Evolutionary conservation across 2,797 vertebrate species (phyloP).

Genomic region (Pipistrellus nathusii): DNA sequence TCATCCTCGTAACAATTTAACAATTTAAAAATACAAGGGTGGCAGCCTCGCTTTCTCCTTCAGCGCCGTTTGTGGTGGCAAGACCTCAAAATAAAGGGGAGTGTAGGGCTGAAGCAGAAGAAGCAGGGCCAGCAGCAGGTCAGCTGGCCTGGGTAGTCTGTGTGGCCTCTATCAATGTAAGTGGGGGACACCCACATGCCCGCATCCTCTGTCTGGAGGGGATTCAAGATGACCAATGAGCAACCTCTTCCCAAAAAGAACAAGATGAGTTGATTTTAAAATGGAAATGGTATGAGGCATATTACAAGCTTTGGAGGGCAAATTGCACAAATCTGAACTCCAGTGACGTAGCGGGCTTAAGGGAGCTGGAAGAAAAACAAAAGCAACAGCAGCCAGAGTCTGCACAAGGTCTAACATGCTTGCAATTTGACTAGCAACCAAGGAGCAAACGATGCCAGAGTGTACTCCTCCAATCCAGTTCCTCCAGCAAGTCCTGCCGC

Average conservation of each 20-base stretch:
- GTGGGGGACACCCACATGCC: conserved; percentile 44
- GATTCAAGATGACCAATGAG: not conserved
- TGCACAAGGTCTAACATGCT: conserved; percentile 98
- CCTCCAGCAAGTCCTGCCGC: conserved; percentile 99
- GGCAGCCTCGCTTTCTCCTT: conserved; percentile 85
- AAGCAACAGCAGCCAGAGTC: conserved; percentile 97
- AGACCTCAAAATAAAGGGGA: conserved; percentile 86
- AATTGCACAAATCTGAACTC: conserved; percentile 98
- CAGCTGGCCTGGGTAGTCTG: not conserved
- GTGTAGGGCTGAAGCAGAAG: not conserved
- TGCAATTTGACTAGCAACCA: conserved; percentile 98
- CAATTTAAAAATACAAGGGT: conserved; percentile 57
- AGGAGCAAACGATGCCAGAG: conserved; percentile 99
- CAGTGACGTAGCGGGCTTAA: not conserved
- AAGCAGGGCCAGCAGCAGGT: not conserved
- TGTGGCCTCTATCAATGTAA: conserved; percentile 76
- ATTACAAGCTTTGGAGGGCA: conserved; percentile 97
- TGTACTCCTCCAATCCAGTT: conserved; percentile 99
- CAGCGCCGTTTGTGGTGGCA: conserved; percentile 89
- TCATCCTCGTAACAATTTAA: not conserved
- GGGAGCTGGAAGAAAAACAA: not conserved
- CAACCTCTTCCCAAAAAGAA: not conserved
- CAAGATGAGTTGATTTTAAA: conserved; percentile 81
- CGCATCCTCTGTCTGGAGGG: conserved; percentile 62
- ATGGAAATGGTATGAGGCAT: conserved; percentile 99